Conservation (phyloP, 1,140 invertebrate species). For the Dendrolimus kikuchii region DNA sequence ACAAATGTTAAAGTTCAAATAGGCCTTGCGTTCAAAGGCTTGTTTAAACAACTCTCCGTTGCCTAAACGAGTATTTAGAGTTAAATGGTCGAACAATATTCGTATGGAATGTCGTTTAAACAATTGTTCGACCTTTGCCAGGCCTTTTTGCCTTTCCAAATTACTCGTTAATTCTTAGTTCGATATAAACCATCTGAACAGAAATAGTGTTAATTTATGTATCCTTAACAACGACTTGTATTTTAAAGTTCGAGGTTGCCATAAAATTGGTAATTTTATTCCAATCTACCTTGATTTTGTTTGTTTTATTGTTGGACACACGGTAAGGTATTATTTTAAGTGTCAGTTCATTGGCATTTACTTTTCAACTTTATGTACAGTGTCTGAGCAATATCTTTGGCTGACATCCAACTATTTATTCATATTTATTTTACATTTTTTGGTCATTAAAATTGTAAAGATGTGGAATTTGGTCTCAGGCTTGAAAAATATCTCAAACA, state of each 20-base stretch:
- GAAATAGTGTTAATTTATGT: conserved; percentile 26
- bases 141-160: conserved; percentile 9
- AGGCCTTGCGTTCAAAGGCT: not conserved
- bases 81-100: conserved; percentile 6
- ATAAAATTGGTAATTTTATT: too few species aligned
- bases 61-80: conserved; percentile 9
- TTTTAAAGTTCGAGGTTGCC: not conserved
- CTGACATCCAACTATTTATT: too few species aligned
- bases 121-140: conserved; percentile 16
- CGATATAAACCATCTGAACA: conserved; percentile 7
- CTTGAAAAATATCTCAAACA: conserved; percentile 5
- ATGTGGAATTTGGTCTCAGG: too few species aligned
- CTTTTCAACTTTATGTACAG: too few species aligned
- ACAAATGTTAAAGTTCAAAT: not conserved
- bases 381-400: too few species aligned
- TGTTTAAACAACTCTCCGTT: conserved; percentile 11
- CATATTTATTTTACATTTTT: too few species aligned
- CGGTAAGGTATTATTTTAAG: too few species aligned
- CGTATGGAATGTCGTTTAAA: conserved; percentile 18
- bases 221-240: conserved; percentile 19
- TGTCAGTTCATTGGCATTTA: too few species aligned
- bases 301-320: too few species aligned
- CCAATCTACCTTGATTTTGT: too few species aligned
- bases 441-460: too few species aligned
- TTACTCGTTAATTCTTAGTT: conserved; percentile 4